Evolutionary conservation across 2,888 invertebrate genomes (phyloP).

Genomic region (Belgica antarctica): DNA sequence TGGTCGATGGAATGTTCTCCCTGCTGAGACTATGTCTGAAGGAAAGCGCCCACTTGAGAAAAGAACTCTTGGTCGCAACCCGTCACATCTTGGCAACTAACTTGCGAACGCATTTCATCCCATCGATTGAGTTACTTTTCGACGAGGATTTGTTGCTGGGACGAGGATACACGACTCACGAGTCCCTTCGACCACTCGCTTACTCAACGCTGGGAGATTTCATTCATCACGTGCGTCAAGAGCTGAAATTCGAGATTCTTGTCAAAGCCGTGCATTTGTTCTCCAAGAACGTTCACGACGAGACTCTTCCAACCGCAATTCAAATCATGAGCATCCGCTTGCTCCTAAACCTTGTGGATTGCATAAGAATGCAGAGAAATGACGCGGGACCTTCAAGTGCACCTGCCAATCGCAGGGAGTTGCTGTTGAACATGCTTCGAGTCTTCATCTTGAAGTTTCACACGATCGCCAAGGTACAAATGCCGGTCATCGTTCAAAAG

Average conservation of each 20-base stretch:
- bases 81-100: constrained; percentile 95
- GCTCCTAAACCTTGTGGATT: constrained; percentile 90
- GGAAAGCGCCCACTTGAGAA: constrained; percentile 90
- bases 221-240: constrained; percentile 91
- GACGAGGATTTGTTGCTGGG: constrained; percentile 93
- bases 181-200: constrained; percentile 89
- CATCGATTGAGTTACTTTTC: constrained; percentile 89
- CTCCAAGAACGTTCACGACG: constrained; percentile 95
- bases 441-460: constrained; percentile 96
- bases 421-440: constrained; percentile 88
- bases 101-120: constrained; percentile 86
- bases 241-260: constrained; percentile 77
- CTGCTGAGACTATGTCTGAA: constrained; percentile 87
- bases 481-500: constrained; percentile 80
- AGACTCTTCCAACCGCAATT: constrained; percentile 79
- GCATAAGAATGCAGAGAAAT: constrained; percentile 77
- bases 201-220: constrained; percentile 96
- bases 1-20: constrained; percentile 91
- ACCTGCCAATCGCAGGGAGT: constrained; percentile 57
- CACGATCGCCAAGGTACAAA: constrained; percentile 88
- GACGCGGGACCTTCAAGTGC: constrained; percentile 59
- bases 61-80: constrained; percentile 92
- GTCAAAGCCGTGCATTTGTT: constrained; percentile 89
- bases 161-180: constrained; percentile 93
- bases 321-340: constrained; percentile 96